Percentiles rank a stretch among this genome's conserved stretches.
Conservation (phyloP, 2,797 vertebrate genomes). For the Pteronotus mesoamericanus region DNA sequence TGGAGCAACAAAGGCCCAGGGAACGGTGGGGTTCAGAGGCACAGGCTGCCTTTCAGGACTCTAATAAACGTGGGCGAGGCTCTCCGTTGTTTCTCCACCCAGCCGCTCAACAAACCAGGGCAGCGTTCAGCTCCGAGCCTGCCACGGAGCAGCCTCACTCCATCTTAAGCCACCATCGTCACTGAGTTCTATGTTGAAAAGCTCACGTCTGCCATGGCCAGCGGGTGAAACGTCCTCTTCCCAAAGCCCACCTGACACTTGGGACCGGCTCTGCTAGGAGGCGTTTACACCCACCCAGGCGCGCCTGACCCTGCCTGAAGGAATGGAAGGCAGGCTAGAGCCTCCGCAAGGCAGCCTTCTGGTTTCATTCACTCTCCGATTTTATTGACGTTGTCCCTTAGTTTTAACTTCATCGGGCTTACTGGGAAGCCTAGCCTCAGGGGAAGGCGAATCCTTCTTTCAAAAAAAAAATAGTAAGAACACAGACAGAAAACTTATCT, state of each 20-base stretch:
- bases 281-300: not conserved
- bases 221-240: conserved; percentile 51
- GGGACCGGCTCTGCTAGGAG: conserved; percentile 34
- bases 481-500: not conserved
- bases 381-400: not conserved
- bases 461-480: not conserved
- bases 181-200: not conserved
- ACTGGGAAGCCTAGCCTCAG: not conserved
- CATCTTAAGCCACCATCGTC: not conserved
- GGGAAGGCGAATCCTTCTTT: not conserved
- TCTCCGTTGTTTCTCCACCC: not conserved
- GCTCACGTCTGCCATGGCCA: conserved; percentile 3
- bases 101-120: not conserved
- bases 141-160: not conserved
- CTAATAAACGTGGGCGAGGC: not conserved
- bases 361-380: not conserved
- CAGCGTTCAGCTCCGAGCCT: not conserved
- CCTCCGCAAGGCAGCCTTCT: not conserved
- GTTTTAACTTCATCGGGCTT: not conserved
- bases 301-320: not conserved
- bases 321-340: not conserved
- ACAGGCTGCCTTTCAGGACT: not conserved
- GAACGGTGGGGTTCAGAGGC: not conserved
- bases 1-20: not conserved
- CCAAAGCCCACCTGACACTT: conserved; percentile 5